Percentiles rank a stretch among this genome's conserved stretches.
phyloP scores from a whole-genome alignment of 2,888 invertebrate genomes.

The Homarus gammarus region DNA sequence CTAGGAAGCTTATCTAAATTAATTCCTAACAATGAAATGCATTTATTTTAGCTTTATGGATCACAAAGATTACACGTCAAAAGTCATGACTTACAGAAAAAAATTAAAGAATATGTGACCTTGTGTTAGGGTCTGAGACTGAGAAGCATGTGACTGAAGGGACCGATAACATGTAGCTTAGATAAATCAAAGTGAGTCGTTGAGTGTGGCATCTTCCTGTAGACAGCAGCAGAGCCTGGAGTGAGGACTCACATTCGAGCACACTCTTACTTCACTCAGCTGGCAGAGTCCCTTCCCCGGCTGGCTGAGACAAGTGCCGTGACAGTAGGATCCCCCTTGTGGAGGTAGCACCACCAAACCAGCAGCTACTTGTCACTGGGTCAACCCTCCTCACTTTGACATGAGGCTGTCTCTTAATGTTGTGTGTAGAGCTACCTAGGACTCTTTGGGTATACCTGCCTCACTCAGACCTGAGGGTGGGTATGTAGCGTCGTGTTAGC shows the following conservation, averaged over 20 bases:
- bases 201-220: neutral
- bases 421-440: slow-evolving; percentile 9
- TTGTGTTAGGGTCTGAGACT: too few species aligned
- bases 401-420: slow-evolving; percentile 23
- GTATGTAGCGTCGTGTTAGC: slow-evolving; percentile 1
- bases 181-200: neutral
- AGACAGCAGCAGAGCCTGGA: neutral
- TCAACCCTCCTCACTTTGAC: slow-evolving; percentile 16
- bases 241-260: neutral
- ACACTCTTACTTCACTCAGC: slow-evolving; percentile 5
- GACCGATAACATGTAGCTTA: neutral
- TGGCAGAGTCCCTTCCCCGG: neutral
- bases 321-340: neutral
- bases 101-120: too few species aligned
- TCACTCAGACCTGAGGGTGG: slow-evolving; percentile 19
- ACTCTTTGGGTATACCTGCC: slow-evolving; percentile 9
- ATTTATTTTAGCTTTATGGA: too few species aligned
- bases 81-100: too few species aligned
- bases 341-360: neutral
- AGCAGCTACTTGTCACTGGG: neutral
- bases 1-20: neutral
- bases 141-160: neutral
- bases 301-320: neutral
- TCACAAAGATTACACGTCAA: too few species aligned
- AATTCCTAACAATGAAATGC: too few species aligned